Percentiles rank a stretch among this genome's conserved stretches.
These are phyloP conservation scores for Rhizoglyphus robini DNA, from an alignment of 1,140 invertebrate species.

Conservation along the genomic window DNA sequence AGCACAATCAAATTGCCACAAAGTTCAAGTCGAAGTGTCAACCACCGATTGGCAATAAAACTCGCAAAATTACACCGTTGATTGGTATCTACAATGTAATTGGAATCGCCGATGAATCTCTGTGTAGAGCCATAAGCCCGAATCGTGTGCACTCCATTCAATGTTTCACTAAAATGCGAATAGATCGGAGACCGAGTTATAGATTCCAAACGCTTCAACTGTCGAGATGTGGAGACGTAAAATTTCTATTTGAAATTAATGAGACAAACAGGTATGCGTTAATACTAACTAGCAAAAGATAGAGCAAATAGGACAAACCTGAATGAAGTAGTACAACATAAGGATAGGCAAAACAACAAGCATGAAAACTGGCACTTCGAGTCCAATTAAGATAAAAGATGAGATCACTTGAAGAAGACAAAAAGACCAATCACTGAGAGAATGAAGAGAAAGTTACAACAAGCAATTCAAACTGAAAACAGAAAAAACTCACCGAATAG, in stretches of 20 bases:
- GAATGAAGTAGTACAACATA: conserved; percentile 43
- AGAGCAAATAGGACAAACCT: too few relatives aligned
- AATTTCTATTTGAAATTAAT: conserved; percentile 18
- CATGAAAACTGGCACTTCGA: conserved; percentile 42
- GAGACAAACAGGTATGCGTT: too few relatives aligned
- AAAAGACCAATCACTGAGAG: conserved; percentile 27
- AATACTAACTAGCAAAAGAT: too few relatives aligned
- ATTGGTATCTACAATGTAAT: conserved; percentile 69
- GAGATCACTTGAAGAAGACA: conserved; percentile 36
- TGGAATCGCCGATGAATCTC: conserved; percentile 54
- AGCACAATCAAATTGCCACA: conserved; percentile 82
- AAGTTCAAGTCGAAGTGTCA: conserved; percentile 77
- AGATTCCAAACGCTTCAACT: conserved; percentile 35
- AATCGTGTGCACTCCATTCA: conserved; percentile 42
- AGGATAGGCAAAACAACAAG: conserved; percentile 41
- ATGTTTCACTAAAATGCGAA: conserved; percentile 43
- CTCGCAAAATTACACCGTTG: conserved; percentile 75
- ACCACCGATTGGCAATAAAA: conserved; percentile 73
- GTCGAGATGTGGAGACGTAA: conserved; percentile 13
- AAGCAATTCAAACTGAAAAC: too few relatives aligned
- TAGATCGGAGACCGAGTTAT: conserved; percentile 42
- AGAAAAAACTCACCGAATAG: conserved; percentile 30
- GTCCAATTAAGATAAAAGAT: conserved; percentile 41
- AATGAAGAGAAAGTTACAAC: background rate
- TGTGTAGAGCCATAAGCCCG: conserved; percentile 39